Evolutionary conservation across 2,888 invertebrate genomes (phyloP), one percentile per base, ranked within the genome.

Genomic region (Aspidapion aeneum): DNA sequence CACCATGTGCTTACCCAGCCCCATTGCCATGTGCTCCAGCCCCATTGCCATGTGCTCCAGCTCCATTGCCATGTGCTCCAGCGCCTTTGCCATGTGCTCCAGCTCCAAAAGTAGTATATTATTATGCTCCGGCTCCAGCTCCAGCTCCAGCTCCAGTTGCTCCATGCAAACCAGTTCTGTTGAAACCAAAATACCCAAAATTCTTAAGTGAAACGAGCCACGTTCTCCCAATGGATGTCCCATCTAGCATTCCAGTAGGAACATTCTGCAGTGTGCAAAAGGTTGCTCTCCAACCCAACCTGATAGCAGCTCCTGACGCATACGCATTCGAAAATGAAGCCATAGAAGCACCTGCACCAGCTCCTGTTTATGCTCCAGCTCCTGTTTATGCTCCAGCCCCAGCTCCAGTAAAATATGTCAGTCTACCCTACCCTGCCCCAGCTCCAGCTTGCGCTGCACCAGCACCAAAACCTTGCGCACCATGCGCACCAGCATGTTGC

Each of bases 81-180:
- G 17, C 17, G 16, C 54, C 9, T n/a, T 49, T n/a, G n/a, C n/a
- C n/a, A n/a, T n/a, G 21, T 18, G 19, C 19, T n/a, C 5, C 3
- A 5, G 7, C 19, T 16, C 55, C 55, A 5, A 21, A 18, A 18
- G 19, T 21, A 9, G 16, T 21, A 55, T 7, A 19, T 18, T 51
- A 51, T 12, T 51, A 17, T 7, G 52, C 55, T 19, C 55, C 55
- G n/a, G 54, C 54, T 9, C 18, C 54, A 54, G 55, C 55, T 55
- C 55, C 55, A 55, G 19, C 5, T 7, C 55, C 18, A 55, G 55
- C 55, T 55, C 55, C 55, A n/a, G n/a, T n/a, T n/a, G n/a, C n/a
- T n/a, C n/a, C n/a, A n/a, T n/a, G n/a, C n/a, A n/a, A n/a, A n/a
- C n/a, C n/a, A n/a, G n/a, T n/a, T n/a, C n/a, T n/a, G n/a, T n/a